Conservation (phyloP, 2,888 invertebrate species). For the Acrobeloides nanus region DNA sequence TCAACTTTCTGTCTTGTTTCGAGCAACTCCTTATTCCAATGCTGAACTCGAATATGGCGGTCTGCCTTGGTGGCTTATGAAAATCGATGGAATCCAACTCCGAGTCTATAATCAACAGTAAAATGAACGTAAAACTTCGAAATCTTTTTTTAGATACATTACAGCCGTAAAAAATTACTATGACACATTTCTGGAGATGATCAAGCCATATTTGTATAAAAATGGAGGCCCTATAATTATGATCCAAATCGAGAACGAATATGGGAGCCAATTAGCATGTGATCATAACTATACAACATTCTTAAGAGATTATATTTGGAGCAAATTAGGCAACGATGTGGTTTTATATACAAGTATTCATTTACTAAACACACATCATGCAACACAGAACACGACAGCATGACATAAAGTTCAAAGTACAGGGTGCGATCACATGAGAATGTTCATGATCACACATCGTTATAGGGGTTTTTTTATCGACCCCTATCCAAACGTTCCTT, state of each 20-base stretch:
- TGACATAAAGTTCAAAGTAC: slow-evolving; percentile 65
- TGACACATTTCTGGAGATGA: slow-evolving; percentile 30
- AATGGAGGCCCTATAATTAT: slow-evolving; percentile 61
- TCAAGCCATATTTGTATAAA: slow-evolving; percentile 46
- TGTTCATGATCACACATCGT: no score
- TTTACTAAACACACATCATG: no score
- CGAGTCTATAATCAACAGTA: slow-evolving; percentile 30
- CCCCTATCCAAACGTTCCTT: no score
- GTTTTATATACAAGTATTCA: slow-evolving; percentile 65
- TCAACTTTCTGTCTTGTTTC: slow-evolving; percentile 30
- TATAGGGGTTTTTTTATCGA: no score
- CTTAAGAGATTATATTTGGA: slow-evolving; percentile 65
- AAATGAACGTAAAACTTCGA: not conserved
- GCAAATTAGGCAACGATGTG: no score
- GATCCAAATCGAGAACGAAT: no score
- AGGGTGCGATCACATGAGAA: no score
- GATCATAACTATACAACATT: slow-evolving; percentile 67
- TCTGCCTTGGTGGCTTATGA: slow-evolving; percentile 37
- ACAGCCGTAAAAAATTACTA: slow-evolving; percentile 40
- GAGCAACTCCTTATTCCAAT: slow-evolving; percentile 46
- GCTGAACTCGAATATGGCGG: slow-evolving; percentile 42
- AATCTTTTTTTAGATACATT: slow-evolving; percentile 10
- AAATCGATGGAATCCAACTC: slow-evolving; percentile 28
- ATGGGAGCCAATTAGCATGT: slow-evolving; percentile 64
- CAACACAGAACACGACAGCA: no score